Percentiles rank a stretch among this genome's conserved stretches.
Evolutionary conservation across 2,113 vertebrate genomes (phyloP).

Genomic region (Larimichthys crocea): DNA sequence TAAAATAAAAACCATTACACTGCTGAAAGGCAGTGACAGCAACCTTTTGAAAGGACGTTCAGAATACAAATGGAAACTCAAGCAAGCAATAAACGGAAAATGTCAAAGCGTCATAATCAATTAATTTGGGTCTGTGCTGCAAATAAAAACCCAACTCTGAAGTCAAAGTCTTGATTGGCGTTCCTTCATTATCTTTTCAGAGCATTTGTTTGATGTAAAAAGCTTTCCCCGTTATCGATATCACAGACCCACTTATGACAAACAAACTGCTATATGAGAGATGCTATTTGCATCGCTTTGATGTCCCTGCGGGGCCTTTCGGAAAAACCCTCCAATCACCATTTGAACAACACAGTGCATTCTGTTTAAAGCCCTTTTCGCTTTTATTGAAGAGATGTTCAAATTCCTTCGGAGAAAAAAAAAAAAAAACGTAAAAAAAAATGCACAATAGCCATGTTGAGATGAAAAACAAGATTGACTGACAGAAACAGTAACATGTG

Average conservation of each 20-base stretch:
- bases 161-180: slow-evolving; percentile 34
- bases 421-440: slow-evolving; percentile 25
- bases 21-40: neutral
- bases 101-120: slow-evolving; percentile 39
- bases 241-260: slow-evolving; percentile 41
- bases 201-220: slow-evolving; percentile 57
- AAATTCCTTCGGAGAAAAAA: slow-evolving; percentile 54
- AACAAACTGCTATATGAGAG: slow-evolving; percentile 30
- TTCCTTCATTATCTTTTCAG: slow-evolving; percentile 26
- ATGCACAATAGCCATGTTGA: slow-evolving; percentile 65
- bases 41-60: slow-evolving; percentile 19
- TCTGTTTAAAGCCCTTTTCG: slow-evolving; percentile 80
- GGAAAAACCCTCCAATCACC: slow-evolving; percentile 54
- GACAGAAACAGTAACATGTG: slow-evolving; percentile 68
- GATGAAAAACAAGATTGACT: slow-evolving; percentile 59
- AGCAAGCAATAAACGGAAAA: slow-evolving; percentile 28
- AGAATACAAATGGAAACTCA: neutral
- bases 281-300: slow-evolving; percentile 61
- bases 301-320: slow-evolving; percentile 35
- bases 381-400: slow-evolving; percentile 78
- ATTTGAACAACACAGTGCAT: slow-evolving; percentile 76
- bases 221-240: slow-evolving; percentile 10
- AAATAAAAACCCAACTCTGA: slow-evolving; percentile 28
- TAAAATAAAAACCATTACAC: neutral
- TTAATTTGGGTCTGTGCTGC: slow-evolving; percentile 18